Conservation (phyloP, 2,113 vertebrate species). For the Pristiophorus japonicus region DNA sequence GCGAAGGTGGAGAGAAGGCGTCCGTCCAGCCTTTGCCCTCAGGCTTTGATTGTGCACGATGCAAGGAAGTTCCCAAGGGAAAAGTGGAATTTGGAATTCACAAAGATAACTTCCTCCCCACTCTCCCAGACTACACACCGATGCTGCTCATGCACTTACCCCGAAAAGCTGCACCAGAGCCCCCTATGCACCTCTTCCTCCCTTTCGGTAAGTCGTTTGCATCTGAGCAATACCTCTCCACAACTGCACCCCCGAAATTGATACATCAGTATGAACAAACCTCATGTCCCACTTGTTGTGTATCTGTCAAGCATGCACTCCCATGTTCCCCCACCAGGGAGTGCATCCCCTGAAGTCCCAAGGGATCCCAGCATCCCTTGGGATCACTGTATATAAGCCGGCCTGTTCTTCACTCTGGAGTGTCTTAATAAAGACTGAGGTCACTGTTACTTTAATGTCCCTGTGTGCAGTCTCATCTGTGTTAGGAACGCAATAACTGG, state of each 20-base stretch:
- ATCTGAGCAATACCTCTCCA: not conserved
- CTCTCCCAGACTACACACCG: not conserved
- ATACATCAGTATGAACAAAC: not conserved
- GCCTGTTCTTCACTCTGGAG: no score
- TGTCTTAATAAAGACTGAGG: no score
- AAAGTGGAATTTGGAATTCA: not conserved
- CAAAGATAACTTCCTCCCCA: not conserved
- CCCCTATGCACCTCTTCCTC: not conserved
- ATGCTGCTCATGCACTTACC: not conserved
- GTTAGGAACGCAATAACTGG: no score
- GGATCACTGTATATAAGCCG: no score
- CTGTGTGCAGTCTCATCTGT: no score
- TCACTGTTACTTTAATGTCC: no score
- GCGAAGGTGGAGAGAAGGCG: not conserved
- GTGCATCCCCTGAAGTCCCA: no score
- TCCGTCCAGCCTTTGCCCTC: not conserved
- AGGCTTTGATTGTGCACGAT: no score
- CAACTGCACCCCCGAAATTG: not conserved
- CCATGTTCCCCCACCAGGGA: no score
- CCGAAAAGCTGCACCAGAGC: not conserved
- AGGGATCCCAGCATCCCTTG: no score
- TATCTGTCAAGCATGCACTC: no score
- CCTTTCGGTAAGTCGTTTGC: not conserved
- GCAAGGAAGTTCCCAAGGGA: not conserved
- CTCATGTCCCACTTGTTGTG: not conserved